Percentiles rank a stretch among this genome's conserved stretches.
phyloP scores from a whole-genome alignment of 2,113 vertebrate genomes.

The Aramus guarauna region DNA sequence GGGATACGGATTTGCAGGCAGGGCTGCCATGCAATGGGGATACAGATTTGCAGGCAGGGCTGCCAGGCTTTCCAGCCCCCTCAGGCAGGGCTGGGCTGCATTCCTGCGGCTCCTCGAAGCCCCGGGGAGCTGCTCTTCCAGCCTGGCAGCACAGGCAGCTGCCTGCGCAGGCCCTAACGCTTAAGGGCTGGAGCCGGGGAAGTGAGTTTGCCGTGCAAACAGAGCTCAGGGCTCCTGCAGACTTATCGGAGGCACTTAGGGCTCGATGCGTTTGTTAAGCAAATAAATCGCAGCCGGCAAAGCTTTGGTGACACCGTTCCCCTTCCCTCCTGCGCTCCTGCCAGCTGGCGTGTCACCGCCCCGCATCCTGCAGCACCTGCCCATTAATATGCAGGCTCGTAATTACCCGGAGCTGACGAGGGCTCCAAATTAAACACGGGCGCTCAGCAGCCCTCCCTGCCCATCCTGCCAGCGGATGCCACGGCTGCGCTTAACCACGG shows the following conservation, averaged over 20 bases:
- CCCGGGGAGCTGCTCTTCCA: background rate
- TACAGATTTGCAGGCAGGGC: background rate
- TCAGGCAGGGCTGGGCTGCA: background rate
- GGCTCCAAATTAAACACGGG: background rate
- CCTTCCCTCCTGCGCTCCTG: background rate
- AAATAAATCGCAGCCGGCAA: background rate
- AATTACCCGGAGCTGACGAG: background rate
- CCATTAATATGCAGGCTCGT: background rate
- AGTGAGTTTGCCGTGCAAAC: background rate
- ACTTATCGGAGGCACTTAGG: background rate
- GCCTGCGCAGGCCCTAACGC: background rate
- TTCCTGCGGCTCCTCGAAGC: background rate
- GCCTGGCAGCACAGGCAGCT: background rate
- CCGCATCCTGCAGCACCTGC: background rate
- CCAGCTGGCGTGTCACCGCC: background rate
- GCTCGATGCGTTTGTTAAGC: background rate
- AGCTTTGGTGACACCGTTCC: background rate
- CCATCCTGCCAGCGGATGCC: background rate
- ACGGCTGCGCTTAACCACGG: fast-evolving
- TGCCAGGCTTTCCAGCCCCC: background rate
- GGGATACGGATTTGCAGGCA: background rate
- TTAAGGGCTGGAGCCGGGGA: background rate
- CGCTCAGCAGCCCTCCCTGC: background rate
- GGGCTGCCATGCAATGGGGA: fast-evolving
- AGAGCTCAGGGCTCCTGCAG: background rate